These are phyloP conservation scores for Alligator sinensis DNA, from an alignment of 2,113 vertebrate species.

Conservation along the genomic window DNA sequence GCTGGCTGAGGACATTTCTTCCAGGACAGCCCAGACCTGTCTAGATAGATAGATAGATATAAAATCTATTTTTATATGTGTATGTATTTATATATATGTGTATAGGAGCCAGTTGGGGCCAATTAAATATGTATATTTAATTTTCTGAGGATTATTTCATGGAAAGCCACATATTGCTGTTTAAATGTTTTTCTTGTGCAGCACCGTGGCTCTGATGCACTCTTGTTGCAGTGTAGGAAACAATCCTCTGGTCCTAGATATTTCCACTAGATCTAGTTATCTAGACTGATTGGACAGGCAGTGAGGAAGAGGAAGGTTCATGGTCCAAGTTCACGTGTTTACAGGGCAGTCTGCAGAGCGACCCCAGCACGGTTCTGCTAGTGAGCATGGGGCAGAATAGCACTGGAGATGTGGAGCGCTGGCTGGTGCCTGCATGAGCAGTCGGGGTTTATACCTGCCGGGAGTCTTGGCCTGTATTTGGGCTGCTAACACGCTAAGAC, in stretches of 20 bases:
- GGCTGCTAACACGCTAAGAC: too few relatives aligned
- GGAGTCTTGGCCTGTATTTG: too few relatives aligned
- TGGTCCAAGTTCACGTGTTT: rapidly evolving
- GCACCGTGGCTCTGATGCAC: too few relatives aligned
- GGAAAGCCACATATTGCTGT: background rate
- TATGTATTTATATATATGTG: background rate
- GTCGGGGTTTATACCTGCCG: too few relatives aligned
- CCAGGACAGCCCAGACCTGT: too few relatives aligned
- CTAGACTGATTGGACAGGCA: rapidly evolving
- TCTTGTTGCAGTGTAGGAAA: too few relatives aligned
- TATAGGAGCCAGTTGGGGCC: background rate
- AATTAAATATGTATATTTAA: rapidly evolving
- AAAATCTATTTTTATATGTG: too few relatives aligned
- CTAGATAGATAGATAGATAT: too few relatives aligned
- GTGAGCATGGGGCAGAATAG: too few relatives aligned
- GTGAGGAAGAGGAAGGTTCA: background rate
- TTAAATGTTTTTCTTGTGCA: background rate
- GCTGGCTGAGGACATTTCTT: too few relatives aligned
- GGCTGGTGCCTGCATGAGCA: too few relatives aligned
- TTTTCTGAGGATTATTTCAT: background rate
- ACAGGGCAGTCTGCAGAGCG: background rate
- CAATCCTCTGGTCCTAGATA: background rate
- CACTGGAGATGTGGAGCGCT: too few relatives aligned
- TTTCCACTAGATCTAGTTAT: background rate
- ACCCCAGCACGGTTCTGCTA: background rate